A percentile compares a stretch with the other conserved stretches of the same genome.
These are phyloP conservation scores for Eriosoma lanigerum DNA, from an alignment of 1,140 invertebrate species.

Conservation along the genomic window DNA sequence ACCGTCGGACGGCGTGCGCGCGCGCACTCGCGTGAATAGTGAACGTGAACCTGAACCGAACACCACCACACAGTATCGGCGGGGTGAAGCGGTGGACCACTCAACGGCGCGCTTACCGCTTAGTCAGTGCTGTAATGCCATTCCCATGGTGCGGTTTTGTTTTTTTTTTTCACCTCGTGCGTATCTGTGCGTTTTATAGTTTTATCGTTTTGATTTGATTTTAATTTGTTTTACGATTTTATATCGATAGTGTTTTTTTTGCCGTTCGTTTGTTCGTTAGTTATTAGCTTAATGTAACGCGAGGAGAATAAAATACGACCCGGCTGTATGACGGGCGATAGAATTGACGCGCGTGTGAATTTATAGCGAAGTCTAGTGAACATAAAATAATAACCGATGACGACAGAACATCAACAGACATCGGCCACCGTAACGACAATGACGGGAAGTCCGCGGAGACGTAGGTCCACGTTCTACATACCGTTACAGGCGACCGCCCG, in stretches of 20 bases:
- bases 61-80: not conserved
- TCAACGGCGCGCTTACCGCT: not conserved
- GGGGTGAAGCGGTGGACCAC: too few relatives aligned
- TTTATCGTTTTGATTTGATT: not conserved
- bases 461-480: conserved; percentile 63
- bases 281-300: too few relatives aligned
- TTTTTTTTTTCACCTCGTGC: too few relatives aligned
- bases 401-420: conserved; percentile 6
- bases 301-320: too few relatives aligned
- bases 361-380: too few relatives aligned
- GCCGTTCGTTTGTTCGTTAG: not conserved
- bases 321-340: too few relatives aligned
- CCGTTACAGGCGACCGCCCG: conserved; percentile 58
- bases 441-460: conserved; percentile 54
- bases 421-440: not conserved
- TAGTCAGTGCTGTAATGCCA: conserved; percentile 16
- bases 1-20: conserved; percentile 12
- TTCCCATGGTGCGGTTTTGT: not conserved
- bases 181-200: not conserved
- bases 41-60: conserved; percentile 10
- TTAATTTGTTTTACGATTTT: not conserved
- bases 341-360: too few relatives aligned
- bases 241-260: not conserved
- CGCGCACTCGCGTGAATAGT: not conserved
- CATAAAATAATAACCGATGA: not conserved